Conservation (phyloP, 2,113 vertebrate species). For the Natator depressus region DNA sequence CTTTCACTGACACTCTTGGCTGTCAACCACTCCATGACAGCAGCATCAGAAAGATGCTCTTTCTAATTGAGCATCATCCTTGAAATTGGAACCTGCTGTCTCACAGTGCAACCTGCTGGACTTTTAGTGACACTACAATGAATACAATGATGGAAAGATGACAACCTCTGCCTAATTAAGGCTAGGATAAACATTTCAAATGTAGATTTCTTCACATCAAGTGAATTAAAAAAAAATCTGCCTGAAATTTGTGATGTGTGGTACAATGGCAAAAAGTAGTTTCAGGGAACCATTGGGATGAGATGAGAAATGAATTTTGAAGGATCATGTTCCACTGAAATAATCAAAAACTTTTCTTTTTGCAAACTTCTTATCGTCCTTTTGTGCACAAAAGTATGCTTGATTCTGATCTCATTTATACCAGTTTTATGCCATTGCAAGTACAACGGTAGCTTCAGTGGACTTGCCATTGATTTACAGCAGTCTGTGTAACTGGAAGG, state of each 20-base stretch:
- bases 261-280: background rate
- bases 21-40: no score
- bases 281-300: background rate
- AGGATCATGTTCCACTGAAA: background rate
- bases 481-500: background rate
- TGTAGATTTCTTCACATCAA: background rate
- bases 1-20: no score
- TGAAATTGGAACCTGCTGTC: no score
- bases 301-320: background rate
- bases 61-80: no score
- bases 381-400: background rate
- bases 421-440: background rate
- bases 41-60: no score
- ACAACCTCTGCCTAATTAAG: background rate
- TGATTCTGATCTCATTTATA: background rate
- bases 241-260: background rate
- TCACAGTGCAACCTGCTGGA: background rate
- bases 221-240: no score
- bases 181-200: background rate
- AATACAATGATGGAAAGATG: background rate
- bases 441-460: background rate
- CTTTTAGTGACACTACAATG: background rate
- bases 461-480: background rate
- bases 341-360: background rate
- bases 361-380: background rate